phyloP scores from a whole-genome alignment of 2,113 vertebrate genomes.

The Sebastes fasciatus region DNA sequence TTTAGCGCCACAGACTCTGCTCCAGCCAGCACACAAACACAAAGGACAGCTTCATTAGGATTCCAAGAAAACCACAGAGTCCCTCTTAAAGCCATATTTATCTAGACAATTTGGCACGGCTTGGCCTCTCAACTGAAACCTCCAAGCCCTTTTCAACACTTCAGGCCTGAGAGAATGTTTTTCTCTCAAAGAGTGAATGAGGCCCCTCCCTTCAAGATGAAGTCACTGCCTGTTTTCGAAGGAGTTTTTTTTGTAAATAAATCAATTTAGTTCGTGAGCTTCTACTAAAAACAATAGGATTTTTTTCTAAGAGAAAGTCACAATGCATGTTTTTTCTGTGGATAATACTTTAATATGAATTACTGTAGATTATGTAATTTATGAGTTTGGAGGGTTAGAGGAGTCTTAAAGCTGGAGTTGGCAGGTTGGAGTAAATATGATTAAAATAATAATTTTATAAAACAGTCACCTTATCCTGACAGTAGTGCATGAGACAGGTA shows the following conservation, averaged over 20 bases:
- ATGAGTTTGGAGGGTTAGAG: background rate
- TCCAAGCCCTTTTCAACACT: constrained; percentile 49
- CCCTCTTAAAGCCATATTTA: constrained; percentile 77
- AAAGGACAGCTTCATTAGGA: constrained; percentile 86
- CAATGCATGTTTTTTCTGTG: background rate
- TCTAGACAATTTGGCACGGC: constrained; percentile 69
- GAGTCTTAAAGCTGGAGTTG: too few species aligned
- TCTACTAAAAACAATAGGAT: background rate
- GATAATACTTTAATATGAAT: background rate
- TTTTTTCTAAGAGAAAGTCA: constrained; percentile 11
- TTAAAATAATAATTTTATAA: too few species aligned
- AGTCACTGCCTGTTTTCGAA: constrained; percentile 46
- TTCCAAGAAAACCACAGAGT: constrained; percentile 70
- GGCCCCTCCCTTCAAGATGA: constrained; percentile 42
- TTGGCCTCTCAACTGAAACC: constrained; percentile 60
- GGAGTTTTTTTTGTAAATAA: constrained; percentile 17
- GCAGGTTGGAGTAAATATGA: too few species aligned
- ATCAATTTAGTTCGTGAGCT: constrained; percentile 6
- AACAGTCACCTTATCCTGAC: too few species aligned
- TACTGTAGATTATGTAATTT: background rate
- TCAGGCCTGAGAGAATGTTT: constrained; percentile 61
- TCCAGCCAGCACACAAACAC: constrained; percentile 78
- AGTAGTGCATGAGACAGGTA: too few species aligned
- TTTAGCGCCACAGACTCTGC: constrained; percentile 73
- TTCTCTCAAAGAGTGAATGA: constrained; percentile 63